Percentiles rank a stretch among this genome's conserved stretches.
Conservation (phyloP, 2,113 vertebrate species). For the Cynopterus brachyotis region DNA sequence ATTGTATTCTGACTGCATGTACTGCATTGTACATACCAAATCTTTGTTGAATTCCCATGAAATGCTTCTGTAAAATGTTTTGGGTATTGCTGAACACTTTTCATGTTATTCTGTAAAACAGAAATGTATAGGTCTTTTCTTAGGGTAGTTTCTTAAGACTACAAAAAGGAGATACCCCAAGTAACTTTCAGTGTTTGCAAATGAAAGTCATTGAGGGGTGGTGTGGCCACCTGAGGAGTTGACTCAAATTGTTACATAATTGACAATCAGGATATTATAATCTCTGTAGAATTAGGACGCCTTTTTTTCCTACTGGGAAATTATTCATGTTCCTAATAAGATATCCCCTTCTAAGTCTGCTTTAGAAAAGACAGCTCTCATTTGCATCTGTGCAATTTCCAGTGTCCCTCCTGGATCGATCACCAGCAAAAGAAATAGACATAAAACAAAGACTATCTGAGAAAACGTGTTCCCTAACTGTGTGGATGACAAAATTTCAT, state of each 20-base stretch:
- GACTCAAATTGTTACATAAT: not conserved
- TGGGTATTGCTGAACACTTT: conserved; percentile 21
- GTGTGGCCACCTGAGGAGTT: not conserved
- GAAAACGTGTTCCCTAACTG: not conserved
- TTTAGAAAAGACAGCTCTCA: not conserved
- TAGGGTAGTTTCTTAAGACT: not conserved
- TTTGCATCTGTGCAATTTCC: not conserved
- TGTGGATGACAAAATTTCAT: conserved; percentile 46
- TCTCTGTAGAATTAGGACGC: not conserved
- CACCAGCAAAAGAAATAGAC: not conserved
- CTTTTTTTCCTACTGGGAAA: not conserved
- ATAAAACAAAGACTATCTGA: not conserved
- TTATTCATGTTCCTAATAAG: not conserved
- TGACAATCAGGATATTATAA: not conserved
- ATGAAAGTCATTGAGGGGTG: not conserved
- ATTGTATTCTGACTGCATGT: conserved; percentile 33
- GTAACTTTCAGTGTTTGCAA: not conserved
- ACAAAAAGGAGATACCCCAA: not conserved
- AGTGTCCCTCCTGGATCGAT: not conserved
- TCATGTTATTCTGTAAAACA: not conserved
- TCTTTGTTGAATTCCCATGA: conserved; percentile 45
- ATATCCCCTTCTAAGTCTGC: not conserved
- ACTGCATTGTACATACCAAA: not conserved
- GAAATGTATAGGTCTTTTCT: conserved; percentile 43
- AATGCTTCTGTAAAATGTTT: conserved; percentile 52